phyloP scores from a whole-genome alignment of 2,888 invertebrate genomes.

The Caenorhabditis sinica region DNA sequence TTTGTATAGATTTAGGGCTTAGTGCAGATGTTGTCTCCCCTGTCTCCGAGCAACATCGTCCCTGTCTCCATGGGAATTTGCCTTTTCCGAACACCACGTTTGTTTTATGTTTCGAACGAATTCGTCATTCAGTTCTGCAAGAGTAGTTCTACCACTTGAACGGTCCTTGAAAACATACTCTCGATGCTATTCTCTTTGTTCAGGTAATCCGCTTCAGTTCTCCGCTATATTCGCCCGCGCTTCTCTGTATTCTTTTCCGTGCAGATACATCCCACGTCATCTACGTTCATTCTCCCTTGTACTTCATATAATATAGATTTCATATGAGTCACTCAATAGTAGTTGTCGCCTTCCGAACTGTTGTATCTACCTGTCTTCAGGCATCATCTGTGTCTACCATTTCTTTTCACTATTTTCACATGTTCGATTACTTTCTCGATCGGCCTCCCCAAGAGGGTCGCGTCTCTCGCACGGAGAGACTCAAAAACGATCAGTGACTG shows the following conservation, averaged over 20 bases:
- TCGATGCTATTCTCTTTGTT: neutral
- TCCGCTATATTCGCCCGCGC: neutral
- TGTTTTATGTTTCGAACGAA: neutral
- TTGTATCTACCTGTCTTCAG: conserved; percentile 30
- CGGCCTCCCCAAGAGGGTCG: conserved; percentile 45
- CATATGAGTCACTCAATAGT: conserved; percentile 12
- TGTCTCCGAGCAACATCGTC: conserved; percentile 11
- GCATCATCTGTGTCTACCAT: neutral
- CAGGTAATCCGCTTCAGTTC: conserved; percentile 26
- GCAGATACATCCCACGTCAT: neutral
- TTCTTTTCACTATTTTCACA: conserved; percentile 20
- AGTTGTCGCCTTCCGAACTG: conserved; percentile 36
- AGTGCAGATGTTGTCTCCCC: neutral
- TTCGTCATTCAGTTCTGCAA: conserved; percentile 5
- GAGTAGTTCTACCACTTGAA: conserved; percentile 40
- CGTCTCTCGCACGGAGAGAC: conserved; percentile 39
- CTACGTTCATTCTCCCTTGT: neutral
- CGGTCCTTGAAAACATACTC: conserved; percentile 33
- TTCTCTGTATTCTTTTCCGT: conserved; percentile 9
- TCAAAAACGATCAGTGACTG: conserved; percentile 20
- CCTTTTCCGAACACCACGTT: neutral
- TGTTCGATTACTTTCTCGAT: conserved; percentile 59
- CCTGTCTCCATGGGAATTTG: conserved; percentile 8
- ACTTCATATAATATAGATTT: neutral
- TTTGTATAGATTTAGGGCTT: neutral